These are phyloP conservation scores for Stegana nigrithorax DNA, from an alignment of 2,888 invertebrate species.

Conservation along the genomic window DNA sequence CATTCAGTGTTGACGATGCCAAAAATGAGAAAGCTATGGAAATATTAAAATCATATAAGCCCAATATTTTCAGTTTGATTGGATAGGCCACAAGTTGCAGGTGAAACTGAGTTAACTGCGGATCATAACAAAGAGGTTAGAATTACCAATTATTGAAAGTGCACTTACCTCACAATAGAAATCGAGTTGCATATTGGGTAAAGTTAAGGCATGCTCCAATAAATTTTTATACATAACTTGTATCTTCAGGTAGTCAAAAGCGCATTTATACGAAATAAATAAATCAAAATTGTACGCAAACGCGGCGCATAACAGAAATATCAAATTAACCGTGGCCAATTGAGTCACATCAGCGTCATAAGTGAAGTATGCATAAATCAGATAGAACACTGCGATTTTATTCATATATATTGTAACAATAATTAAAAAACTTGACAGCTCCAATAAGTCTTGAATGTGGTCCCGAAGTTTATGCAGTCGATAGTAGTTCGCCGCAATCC, in stretches of 20 bases:
- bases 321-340: not conserved
- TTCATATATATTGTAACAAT: not conserved
- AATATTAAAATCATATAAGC: not conserved
- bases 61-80: not conserved
- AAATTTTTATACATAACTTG: not conserved
- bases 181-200: not conserved
- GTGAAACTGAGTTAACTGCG: not conserved
- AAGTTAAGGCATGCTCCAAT: not conserved
- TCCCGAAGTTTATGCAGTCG: not conserved
- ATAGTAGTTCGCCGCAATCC: not conserved
- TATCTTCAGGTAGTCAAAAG: too few relatives aligned
- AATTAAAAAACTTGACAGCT: not conserved
- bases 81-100: not conserved
- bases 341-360: not conserved
- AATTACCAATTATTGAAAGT: not conserved
- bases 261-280: not conserved
- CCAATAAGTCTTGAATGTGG: not conserved
- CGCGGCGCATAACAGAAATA: not conserved
- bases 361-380: not conserved
- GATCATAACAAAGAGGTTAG: not conserved
- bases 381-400: constrained; percentile 2
- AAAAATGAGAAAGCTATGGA: constrained; percentile 2
- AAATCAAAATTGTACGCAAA: not conserved
- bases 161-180: not conserved
- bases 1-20: not conserved